Base-by-base conservation (phyloP, 2,888 invertebrate species). In the Philhelius pedissequus region DNA sequence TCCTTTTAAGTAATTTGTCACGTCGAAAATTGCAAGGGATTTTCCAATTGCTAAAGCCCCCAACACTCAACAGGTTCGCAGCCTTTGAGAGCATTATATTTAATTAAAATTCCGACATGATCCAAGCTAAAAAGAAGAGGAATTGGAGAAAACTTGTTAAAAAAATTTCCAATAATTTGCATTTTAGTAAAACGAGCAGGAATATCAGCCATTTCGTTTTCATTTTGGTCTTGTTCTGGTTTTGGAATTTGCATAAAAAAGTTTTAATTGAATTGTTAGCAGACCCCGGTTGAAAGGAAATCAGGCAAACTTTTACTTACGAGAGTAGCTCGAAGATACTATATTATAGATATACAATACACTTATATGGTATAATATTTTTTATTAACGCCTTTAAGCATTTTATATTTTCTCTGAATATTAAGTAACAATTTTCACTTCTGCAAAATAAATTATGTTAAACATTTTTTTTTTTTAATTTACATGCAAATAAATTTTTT, bases 261-360 rank as follows among this genome's bases (percentile, higher is more conserved):
- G 25, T 75, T 80, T 80, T 80, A 80, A 75, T 80, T 80, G 80
- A 80, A 80, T 80, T 74, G 62, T 75, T 56, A 69, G 48, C 32
- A 54, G 52, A 74, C 68, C 38, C 13, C 8, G 48, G 27, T 8
- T 38, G 35, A 50, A 68, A 60, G 27, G 13, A 56, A 75, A 62
- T 48, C 40, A 58, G n/a, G 35, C 62, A n/a, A 70, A 76, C 32
- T 75, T 80, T 38, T 25, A 56, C 38, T 22, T 4, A n/a, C n/a
- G n/a, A n/a, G n/a, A n/a, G n/a, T n/a, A 38, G 35, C 9, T 35
- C 22, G 13, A 35, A 22, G 22, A 27, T 50, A 22, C 13, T 6
- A 0, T 43, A 4, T 3, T n/a, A 35, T 7, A 2, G 0, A 4
- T 43, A 8, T n/a, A 3, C 18, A 15, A 0, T 3, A 30, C 7